A percentile compares a stretch with the other conserved stretches of the same genome.
These are phyloP conservation scores for Oryzias woworae DNA, from an alignment of 2,113 vertebrate species.

Conservation along the genomic window DNA sequence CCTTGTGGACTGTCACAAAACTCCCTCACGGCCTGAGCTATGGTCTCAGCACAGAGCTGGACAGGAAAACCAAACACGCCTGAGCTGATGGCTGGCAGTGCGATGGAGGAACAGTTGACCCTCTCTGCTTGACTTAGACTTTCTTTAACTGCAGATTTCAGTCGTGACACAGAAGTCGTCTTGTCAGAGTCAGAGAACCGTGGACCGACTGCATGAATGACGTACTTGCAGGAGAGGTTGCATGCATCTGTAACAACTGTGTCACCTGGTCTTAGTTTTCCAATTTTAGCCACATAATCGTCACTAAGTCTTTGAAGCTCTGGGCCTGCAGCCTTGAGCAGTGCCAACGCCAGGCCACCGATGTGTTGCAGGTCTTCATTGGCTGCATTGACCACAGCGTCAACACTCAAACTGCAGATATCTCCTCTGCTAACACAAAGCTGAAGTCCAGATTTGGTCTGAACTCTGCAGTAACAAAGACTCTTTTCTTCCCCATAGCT, in stretches of 20 bases:
- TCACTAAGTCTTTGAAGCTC: constrained; percentile 77
- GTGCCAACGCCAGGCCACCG: constrained; percentile 72
- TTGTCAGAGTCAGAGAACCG: constrained; percentile 45
- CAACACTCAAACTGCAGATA: constrained; percentile 70
- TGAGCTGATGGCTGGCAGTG: constrained; percentile 83
- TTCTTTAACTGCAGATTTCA: constrained; percentile 66
- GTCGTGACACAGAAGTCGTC: background rate
- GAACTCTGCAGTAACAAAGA: constrained; percentile 31
- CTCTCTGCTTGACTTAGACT: constrained; percentile 73
- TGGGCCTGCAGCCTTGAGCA: constrained; percentile 80
- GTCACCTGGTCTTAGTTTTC: constrained; percentile 51
- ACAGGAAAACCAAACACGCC: constrained; percentile 84
- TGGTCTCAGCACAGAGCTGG: constrained; percentile 66
- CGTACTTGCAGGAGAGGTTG: constrained; percentile 77
- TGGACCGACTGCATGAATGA: constrained; percentile 88
- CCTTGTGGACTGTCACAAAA: constrained; percentile 49
- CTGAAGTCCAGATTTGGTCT: constrained; percentile 62
- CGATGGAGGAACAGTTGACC: constrained; percentile 69
- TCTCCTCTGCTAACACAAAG: constrained; percentile 76
- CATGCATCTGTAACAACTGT: constrained; percentile 65
- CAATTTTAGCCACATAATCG: constrained; percentile 29
- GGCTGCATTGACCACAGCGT: constrained; percentile 86
- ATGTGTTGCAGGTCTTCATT: constrained; percentile 81
- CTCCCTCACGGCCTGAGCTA: constrained; percentile 76
- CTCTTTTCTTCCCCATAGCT: background rate